phyloP scores from a whole-genome alignment of 2,888 invertebrate species.

The Bimastos eiseni region DNA sequence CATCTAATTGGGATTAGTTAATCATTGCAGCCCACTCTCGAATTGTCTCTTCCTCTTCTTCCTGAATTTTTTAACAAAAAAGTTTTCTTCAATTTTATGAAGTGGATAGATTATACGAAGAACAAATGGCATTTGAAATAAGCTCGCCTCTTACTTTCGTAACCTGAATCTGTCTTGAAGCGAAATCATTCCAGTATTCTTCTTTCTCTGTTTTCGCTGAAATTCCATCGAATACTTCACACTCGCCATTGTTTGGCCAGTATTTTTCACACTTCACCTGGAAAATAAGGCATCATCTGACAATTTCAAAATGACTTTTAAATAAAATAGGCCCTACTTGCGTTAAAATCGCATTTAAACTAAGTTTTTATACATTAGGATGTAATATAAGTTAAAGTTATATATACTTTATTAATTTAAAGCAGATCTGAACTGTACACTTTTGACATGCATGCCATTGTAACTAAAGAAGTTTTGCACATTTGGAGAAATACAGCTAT shows the following conservation, averaged over 20 bases:
- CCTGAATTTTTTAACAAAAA: too few species aligned
- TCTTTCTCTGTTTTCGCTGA: background rate
- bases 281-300: background rate
- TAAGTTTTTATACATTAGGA: background rate
- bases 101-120: too few species aligned
- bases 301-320: background rate
- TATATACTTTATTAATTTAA: too few species aligned
- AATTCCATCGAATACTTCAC: background rate
- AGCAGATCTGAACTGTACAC: too few species aligned
- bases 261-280: conserved; percentile 29
- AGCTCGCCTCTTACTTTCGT: background rate
- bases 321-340: background rate
- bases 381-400: too few species aligned
- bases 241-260: conserved; percentile 15
- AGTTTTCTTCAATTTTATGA: too few species aligned
- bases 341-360: background rate
- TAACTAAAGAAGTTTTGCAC: too few species aligned
- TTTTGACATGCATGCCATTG: too few species aligned
- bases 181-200: background rate
- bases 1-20: background rate
- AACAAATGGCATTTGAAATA: background rate
- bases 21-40: too few species aligned
- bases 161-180: background rate
- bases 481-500: too few species aligned
- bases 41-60: too few species aligned